Conservation (phyloP, 1,140 invertebrate species). For the Ceratina australensis region DNA sequence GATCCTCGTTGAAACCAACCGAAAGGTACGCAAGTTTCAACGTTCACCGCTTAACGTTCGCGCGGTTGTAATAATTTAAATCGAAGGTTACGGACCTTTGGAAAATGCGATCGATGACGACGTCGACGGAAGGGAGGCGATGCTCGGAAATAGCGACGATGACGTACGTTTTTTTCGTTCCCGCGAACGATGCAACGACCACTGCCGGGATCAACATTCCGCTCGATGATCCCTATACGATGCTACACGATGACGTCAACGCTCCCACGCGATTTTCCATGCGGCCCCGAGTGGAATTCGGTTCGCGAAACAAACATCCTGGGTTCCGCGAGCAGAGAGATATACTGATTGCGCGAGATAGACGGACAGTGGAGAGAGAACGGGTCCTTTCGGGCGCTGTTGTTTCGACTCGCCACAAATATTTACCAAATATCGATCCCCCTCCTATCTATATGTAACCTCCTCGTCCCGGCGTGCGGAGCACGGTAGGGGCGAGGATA, state of each 20-base stretch:
- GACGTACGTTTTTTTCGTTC: conserved; percentile 49
- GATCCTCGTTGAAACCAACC: no score
- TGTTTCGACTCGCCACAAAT: conserved; percentile 65
- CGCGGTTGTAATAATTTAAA: conserved; percentile 30
- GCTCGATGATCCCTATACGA: conserved; percentile 9
- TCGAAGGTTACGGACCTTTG: conserved; percentile 38
- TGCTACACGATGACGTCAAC: conserved; percentile 36
- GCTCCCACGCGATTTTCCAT: conserved; percentile 40
- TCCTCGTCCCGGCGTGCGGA: neutral
- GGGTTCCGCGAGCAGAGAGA: neutral
- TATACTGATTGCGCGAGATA: neutral
- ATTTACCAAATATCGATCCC: conserved; percentile 67
- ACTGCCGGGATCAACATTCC: conserved; percentile 17
- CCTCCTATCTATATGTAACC: neutral
- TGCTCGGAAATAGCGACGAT: conserved; percentile 49
- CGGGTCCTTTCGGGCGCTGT: conserved; percentile 41
- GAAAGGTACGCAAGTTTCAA: neutral
- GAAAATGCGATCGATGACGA: conserved; percentile 20
- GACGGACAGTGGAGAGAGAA: neutral
- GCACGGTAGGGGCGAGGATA: conserved; percentile 45
- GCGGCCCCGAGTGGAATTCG: conserved; percentile 40
- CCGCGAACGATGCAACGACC: conserved; percentile 12
- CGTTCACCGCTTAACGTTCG: neutral
- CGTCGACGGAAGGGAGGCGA: no score
- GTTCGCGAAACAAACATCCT: conserved; percentile 52